These are phyloP conservation scores for Eulithis prunata DNA, from an alignment of 2,888 invertebrate genomes.

Conservation along the genomic window DNA sequence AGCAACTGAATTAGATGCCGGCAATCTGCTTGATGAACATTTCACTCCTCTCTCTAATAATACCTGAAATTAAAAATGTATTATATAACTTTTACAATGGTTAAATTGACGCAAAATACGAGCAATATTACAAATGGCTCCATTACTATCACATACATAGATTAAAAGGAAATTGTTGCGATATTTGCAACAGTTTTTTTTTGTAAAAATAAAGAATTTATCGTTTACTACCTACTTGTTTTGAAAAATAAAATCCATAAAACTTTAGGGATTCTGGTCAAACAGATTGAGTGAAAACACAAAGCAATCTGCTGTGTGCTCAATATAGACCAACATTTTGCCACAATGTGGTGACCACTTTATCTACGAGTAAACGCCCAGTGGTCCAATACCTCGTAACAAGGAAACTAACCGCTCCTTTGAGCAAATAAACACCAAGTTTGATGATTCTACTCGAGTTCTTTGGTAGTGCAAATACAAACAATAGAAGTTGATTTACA, in stretches of 20 bases:
- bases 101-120: no score
- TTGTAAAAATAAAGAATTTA: not conserved
- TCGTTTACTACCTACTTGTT: not conserved
- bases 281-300: slow-evolving; percentile 2
- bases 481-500: not conserved
- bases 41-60: no score
- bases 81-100: no score
- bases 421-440: slow-evolving; percentile 1
- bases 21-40: no score
- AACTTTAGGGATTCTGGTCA: slow-evolving; percentile 6
- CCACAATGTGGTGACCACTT: slow-evolving; percentile 24
- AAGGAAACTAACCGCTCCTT: slow-evolving; percentile 12
- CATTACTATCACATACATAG: no score
- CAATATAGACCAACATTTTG: slow-evolving; percentile 26
- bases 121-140: no score
- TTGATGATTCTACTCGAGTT: slow-evolving; percentile 5
- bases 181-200: no score
- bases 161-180: no score
- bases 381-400: slow-evolving; percentile 24
- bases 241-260: slow-evolving; percentile 1
- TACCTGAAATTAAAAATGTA: no score
- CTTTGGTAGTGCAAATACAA: not conserved
- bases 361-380: slow-evolving; percentile 14
- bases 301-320: slow-evolving; percentile 21
- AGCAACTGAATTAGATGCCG: no score